phyloP scores from a whole-genome alignment of 2,113 vertebrate species.

The Pantherophis guttatus region DNA sequence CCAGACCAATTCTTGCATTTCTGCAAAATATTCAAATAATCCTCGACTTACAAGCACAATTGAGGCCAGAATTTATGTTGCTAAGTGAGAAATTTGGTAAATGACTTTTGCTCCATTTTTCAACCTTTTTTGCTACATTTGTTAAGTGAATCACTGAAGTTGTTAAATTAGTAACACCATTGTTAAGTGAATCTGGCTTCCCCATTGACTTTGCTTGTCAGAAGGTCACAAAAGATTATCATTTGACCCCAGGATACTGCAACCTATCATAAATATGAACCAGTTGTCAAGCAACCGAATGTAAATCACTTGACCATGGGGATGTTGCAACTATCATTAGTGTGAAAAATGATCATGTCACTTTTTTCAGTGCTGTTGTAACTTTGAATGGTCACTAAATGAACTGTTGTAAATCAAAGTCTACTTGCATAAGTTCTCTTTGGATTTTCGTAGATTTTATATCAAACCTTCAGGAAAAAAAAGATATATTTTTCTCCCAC shows the following conservation, averaged over 20 bases:
- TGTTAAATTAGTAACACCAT: background rate
- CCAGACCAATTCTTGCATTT: background rate
- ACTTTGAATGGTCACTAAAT: background rate
- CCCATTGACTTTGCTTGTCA: background rate
- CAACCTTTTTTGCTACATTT: background rate
- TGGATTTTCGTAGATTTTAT: background rate
- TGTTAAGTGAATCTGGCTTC: background rate
- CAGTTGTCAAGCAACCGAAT: background rate
- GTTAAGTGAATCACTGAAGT: background rate
- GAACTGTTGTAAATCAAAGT: background rate
- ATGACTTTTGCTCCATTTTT: background rate
- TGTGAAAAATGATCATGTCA: background rate
- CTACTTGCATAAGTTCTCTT: background rate
- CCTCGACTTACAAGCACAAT: background rate
- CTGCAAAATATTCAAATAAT: background rate
- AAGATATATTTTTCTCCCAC: background rate
- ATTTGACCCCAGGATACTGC: background rate
- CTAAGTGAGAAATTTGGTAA: background rate
- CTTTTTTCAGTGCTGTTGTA: background rate
- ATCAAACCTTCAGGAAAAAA: background rate
- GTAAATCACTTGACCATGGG: background rate
- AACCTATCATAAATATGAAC: background rate
- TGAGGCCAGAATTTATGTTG: background rate
- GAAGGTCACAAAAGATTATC: background rate
- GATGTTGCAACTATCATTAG: background rate